Evolutionary conservation across 2,113 vertebrate genomes (phyloP).

Genomic region (Zosterops pallidus): DNA sequence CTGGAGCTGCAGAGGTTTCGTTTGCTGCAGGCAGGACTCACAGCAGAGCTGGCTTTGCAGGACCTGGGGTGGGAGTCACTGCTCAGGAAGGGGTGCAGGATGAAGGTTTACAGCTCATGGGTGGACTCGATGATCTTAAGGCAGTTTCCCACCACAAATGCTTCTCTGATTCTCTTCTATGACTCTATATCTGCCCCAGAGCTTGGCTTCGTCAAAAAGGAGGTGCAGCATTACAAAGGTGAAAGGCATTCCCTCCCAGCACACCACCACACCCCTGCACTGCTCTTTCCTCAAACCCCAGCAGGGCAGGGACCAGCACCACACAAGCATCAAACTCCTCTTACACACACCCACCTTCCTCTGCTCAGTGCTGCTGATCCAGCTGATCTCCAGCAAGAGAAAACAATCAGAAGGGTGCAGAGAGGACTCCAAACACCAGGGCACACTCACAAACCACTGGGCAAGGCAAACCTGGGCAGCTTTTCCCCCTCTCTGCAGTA

Average conservation of each 20-base stretch:
- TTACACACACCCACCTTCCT: background rate
- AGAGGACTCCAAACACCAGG: background rate
- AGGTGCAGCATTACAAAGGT: fast-evolving
- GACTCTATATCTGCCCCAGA: background rate
- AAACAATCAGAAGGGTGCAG: background rate
- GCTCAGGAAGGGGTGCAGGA: background rate
- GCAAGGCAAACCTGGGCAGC: fast-evolving
- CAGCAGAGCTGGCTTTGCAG: fast-evolving
- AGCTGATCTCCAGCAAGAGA: background rate
- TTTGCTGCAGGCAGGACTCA: background rate
- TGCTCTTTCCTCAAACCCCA: background rate
- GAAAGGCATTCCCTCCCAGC: background rate
- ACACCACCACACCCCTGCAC: background rate
- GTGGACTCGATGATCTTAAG: fast-evolving
- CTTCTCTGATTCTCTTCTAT: fast-evolving
- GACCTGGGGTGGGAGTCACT: fast-evolving
- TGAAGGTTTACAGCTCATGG: background rate
- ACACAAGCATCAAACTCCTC: background rate
- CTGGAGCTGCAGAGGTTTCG: background rate
- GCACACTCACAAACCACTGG: fast-evolving
- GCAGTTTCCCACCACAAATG: background rate
- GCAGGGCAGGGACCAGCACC: background rate
- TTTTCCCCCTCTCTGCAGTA: background rate
- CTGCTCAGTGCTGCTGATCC: background rate
- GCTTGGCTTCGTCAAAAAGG: background rate